Conservation (phyloP, 2,113 vertebrate genomes). For the Peucedramus taeniatus region DNA sequence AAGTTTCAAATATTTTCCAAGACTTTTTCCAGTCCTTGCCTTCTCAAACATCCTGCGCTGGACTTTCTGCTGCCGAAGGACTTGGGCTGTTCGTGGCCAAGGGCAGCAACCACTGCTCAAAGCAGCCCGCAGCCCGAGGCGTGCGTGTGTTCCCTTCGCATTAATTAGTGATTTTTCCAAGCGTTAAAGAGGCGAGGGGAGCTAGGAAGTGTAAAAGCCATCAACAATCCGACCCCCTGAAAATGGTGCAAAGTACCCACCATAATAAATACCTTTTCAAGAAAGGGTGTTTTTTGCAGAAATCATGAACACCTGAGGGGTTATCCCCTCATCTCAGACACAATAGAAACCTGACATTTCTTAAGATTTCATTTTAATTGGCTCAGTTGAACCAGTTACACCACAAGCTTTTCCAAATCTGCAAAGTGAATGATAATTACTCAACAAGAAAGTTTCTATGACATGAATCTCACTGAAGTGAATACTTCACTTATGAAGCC, state of each 20-base stretch:
- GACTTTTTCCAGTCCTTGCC: not conserved
- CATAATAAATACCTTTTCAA: not conserved
- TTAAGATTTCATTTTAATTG: not conserved
- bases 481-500: not conserved
- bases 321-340: not conserved
- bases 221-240: not conserved
- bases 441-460: conserved; percentile 28
- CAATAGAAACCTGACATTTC: not conserved
- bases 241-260: not conserved
- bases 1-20: not conserved
- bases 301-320: not conserved
- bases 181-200: not conserved
- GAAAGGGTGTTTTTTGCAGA: not conserved
- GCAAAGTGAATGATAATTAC: not conserved
- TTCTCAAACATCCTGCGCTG: rapidly evolving
- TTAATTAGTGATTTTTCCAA: not conserved
- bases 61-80: not conserved
- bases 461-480: not conserved
- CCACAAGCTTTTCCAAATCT: not conserved
- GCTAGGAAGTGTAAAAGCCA: not conserved
- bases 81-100: rapidly evolving
- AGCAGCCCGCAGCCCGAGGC: rapidly evolving
- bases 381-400: not conserved
- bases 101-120: not conserved
- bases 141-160: rapidly evolving